phyloP scores from a whole-genome alignment of 2,797 vertebrate species.

The Lagocephalus sceleratus region DNA sequence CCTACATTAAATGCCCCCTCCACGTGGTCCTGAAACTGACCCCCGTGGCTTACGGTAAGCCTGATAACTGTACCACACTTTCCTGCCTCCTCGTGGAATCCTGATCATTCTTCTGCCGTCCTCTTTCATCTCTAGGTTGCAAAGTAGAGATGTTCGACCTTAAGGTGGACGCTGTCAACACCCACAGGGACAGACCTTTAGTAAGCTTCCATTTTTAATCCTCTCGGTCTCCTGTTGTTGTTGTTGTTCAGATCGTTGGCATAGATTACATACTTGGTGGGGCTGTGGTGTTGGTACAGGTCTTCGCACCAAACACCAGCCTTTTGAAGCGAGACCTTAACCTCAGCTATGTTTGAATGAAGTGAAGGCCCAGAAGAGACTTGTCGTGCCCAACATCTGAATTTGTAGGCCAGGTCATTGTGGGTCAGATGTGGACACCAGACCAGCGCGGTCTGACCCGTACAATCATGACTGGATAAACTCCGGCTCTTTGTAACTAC shows the following conservation, averaged over 20 bases:
- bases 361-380: too few species aligned
- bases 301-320: too few species aligned
- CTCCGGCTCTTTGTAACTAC: conserved; percentile 4
- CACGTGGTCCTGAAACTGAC: conserved; percentile 91
- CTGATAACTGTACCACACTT: background rate
- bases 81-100: background rate
- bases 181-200: conserved; percentile 84
- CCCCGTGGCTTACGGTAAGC: conserved; percentile 91
- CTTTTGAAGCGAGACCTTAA: too few species aligned
- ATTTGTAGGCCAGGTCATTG: too few species aligned
- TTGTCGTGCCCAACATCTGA: too few species aligned
- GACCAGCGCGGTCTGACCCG: background rate
- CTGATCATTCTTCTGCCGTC: conserved; percentile 12
- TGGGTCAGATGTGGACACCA: too few species aligned
- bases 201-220: conserved; percentile 70
- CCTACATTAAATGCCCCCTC: conserved; percentile 90
- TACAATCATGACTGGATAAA: conserved; percentile 11
- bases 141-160: conserved; percentile 89
- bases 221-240: background rate
- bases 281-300: too few species aligned
- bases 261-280: too few species aligned
- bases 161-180: conserved; percentile 90
- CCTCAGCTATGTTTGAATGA: too few species aligned
- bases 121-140: conserved; percentile 78
- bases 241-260: background rate